These are phyloP conservation scores for Drosophila sucinea DNA, from an alignment of 1,140 invertebrate genomes.

Conservation along the genomic window DNA sequence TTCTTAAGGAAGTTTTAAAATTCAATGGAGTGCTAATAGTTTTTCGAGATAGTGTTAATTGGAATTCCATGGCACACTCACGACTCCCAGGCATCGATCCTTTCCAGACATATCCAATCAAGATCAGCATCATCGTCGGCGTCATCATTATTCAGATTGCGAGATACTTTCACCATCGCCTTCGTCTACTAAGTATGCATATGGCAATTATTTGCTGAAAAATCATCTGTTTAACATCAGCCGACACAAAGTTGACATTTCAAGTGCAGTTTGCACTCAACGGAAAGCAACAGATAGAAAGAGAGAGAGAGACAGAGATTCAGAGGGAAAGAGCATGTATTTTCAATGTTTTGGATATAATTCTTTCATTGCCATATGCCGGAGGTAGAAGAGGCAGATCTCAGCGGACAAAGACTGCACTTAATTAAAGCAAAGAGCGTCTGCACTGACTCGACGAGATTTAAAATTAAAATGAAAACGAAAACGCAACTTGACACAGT, in stretches of 20 bases:
- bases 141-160: constrained; percentile 8
- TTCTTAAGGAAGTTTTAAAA: constrained; percentile 34
- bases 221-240: constrained; percentile 69
- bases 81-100: constrained; percentile 8
- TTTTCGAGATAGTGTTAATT: constrained; percentile 57
- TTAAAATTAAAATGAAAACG: constrained; percentile 61
- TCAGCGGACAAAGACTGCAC: constrained; percentile 47
- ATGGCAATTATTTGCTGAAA: constrained; percentile 59
- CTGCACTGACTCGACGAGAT: constrained; percentile 53
- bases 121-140: constrained; percentile 14
- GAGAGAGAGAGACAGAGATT: not conserved
- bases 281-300: constrained; percentile 21
- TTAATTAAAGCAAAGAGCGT: constrained; percentile 66
- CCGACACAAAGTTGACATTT: constrained; percentile 78
- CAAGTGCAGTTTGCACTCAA: constrained; percentile 69
- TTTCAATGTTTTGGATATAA: constrained; percentile 76
- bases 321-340: not conserved
- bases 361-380: constrained; percentile 72
- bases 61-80: constrained; percentile 56
- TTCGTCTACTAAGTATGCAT: constrained; percentile 2
- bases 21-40: constrained; percentile 53
- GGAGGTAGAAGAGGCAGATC: constrained; percentile 2
- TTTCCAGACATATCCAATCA: constrained; percentile 24
- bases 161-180: constrained; percentile 39
- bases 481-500: not conserved